Base-by-base conservation (phyloP, 1,140 invertebrate genomes). In the Armadillidium nasatum region DNA sequence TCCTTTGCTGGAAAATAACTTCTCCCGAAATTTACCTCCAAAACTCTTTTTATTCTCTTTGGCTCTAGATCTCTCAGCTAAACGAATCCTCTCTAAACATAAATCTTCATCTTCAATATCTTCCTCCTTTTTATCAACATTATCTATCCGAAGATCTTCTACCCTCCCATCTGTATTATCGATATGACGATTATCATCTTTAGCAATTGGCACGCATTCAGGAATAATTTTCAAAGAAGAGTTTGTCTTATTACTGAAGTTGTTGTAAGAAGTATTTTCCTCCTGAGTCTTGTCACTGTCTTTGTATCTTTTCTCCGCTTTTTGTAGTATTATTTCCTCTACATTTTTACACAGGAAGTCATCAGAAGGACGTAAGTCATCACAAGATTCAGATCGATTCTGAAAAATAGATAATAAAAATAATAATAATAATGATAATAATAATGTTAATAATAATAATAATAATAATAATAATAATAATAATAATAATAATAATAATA, bases 11-110 rank as follows among this genome's bases (percentile, higher is more conserved):
- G 79, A 76, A 71, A 80, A 80, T 9, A 80, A 33, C 50, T 75
- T 78, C 10, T 77, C 79, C 69, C 75, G 75, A 21, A 80, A 76
- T 44, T 74, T 80, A 15, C 79, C 73, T 9, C 79, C 72, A 19
- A 80, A 68, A 22, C 78, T 74, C 69, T 79, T 79, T 10, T 33
- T 69, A n/a, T 76, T 80, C 50, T 73, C 69, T 0, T 71, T n/a
- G 2, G 45, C 21, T 67, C 67, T 75, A 11, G 73, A 44, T 43
- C 60, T 66, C n/a, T 75, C 54, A 21, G 50, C 50, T 13, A 60
- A 7, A 7, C 50, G 50, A 15, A 60, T 19, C 50, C 19, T 60
- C 19, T 60, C 50, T 13, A 60, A 15, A 60, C 19, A 15, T 2
- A 60, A 60, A 60, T 60, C 50, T 15, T 60, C 50, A 19, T 60